Base-by-base conservation (phyloP, 2,797 vertebrate species). In the Manis javanica region DNA sequence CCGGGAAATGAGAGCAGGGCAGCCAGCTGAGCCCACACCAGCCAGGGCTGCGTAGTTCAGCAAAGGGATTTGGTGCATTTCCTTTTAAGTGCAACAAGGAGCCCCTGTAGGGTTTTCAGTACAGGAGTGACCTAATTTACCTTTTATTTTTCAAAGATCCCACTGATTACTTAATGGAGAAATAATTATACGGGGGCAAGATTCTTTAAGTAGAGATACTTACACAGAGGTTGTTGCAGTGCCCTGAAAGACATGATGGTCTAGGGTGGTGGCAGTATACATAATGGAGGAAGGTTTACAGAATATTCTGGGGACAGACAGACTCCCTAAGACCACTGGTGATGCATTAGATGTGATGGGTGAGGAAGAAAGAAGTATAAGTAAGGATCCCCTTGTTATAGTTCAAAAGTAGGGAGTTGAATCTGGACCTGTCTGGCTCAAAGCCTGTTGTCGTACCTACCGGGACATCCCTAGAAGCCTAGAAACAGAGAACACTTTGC, bases 151-250 rank as follows among this genome's bases (percentile, higher is more conserved):
- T 86, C 64, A 53, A 87, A 77, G 21, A 71, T 68, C 16, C 46
- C 19, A 29, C n/a, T 68, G 42, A 64, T 86, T 91, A 57, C 23
- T 72, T 23, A 87, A 91, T 46, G 21, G 24, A 89, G n/a, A 88
- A 92, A 39, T 75, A 29, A 83, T 85, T 74, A 37, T 21, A 46
- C 13, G 0, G 23, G 39, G 7, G 5, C 31, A 66, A 87, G 61
- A 87, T 46, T 46, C 51, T 90, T 93, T 96, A 92, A 53, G 24
- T 39, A 68, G 29, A n/a, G n/a, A 69, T 92, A 19, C 34, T 86
- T 55, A 68, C 7, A 31, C 7, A n/a, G 53, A 88, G 37, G 14
- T 83, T 66, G 13, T 92, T 83, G 7, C 31, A 68, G 12, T 46
- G 37, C 51, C 9, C 8, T 79, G 42, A 57, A 21, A 72, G 31